These are phyloP conservation scores for Phylloscopus whistleri DNA, from an alignment of 2,113 vertebrate genomes.

Conservation along the genomic window DNA sequence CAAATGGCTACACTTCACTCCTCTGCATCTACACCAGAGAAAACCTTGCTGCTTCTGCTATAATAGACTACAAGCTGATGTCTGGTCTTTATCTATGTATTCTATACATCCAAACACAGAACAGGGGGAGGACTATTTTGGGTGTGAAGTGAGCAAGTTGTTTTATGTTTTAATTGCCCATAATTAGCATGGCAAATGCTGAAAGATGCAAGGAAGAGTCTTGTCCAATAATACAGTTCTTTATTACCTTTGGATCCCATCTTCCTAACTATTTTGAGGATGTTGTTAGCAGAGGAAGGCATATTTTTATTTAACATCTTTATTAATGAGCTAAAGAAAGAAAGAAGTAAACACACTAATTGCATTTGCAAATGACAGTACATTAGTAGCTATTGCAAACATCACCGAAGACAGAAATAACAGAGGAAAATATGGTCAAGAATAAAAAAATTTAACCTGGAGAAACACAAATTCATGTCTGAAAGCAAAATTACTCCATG, in stretches of 20 bases:
- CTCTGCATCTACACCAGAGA: neutral
- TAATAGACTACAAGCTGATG: neutral
- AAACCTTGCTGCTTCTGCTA: neutral
- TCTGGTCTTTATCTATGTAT: neutral
- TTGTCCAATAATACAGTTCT: constrained; percentile 56
- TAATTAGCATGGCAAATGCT: constrained; percentile 39
- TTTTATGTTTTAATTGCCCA: constrained; percentile 52
- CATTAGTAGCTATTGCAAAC: constrained; percentile 78
- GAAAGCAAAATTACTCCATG: neutral
- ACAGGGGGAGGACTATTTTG: neutral
- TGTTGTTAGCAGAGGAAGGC: constrained; percentile 75
- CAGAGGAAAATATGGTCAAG: constrained; percentile 54
- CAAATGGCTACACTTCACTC: neutral
- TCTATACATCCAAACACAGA: neutral
- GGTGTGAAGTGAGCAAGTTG: constrained; percentile 14
- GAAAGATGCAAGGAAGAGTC: constrained; percentile 49
- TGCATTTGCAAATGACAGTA: constrained; percentile 81
- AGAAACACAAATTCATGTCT: neutral
- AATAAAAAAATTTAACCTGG: constrained; percentile 15
- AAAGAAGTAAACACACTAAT: constrained; percentile 78
- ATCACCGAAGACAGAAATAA: constrained; percentile 74
- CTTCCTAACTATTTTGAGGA: constrained; percentile 54
- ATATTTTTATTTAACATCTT: constrained; percentile 82
- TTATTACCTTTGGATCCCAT: constrained; percentile 54
- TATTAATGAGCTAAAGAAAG: constrained; percentile 81